Base-by-base conservation (phyloP, 1,140 invertebrate species). In the Venturia canescens region DNA sequence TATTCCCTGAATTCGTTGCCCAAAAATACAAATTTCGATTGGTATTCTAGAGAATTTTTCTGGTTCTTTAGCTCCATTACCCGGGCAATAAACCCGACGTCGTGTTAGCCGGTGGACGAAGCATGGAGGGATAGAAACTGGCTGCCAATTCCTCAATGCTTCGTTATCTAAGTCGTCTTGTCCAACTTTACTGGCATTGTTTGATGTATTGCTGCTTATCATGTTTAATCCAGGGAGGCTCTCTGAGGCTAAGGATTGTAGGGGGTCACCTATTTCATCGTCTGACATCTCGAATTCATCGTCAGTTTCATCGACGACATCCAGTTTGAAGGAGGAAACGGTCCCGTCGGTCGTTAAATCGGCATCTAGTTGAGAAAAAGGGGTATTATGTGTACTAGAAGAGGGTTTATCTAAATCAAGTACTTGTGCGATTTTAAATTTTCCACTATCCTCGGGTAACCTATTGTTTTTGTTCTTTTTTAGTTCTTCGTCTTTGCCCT, bases 1-100 rank as follows among this genome's bases (percentile, higher is more conserved):
- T 57, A 82, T 82, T 16, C 80, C 80, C 7, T 13, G 63, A 50
- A 82, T 72, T 67, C 72, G 71, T 79, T 79, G 50, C 1, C 80
- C 76, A 48, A 71, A 79, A 53, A 82, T 78, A 26, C 57, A 79
- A 23, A 82, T 82, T 53, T 82, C 76, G 13, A 82, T 31, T 16
- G 80, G 80, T 27, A 82, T 74, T 79, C 29, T 72, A 6, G 63
- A 21, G 6, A 70, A 31, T 44, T 31, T 79, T 53, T 79, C 67
- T 78, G 80, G 74, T 50, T 81, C 50, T 44, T 18, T 69, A 7
- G 70, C 21, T 11, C 57, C 57, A 34, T 70, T 21, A 16, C 31
- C n/a, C 0, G 27, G 74, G 38, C 67, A 70, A 70, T 38, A 70
- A 38, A 70, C 72, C 27, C 78, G 78, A 11, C 78, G 31, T 80